Base-by-base conservation (phyloP, 2,888 invertebrate species). In the Catocala fraxini region DNA sequence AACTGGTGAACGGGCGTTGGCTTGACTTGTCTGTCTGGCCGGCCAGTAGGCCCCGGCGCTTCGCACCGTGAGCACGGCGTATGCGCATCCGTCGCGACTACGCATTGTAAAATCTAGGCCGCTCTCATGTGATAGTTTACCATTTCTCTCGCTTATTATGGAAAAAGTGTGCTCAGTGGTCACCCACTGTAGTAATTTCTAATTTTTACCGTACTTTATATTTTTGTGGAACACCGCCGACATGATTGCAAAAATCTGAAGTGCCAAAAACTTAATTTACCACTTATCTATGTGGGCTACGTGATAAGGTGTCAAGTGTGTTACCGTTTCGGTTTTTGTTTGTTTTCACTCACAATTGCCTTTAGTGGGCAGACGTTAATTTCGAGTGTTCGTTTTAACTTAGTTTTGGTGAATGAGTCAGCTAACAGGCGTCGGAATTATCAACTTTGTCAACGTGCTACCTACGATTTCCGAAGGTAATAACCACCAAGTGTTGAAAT, bases 331-430 rank as follows among this genome's bases (percentile, higher is more conserved):
- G 66, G 76, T 79, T 80, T 39, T 81, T 77, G 75, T 81, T 80
- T 81, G 82, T 81, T 81, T 80, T 78, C 54, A 72, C 79, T 78
- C 72, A 75, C 77, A 79, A 76, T 78, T 75, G 80, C 85, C 79
- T 76, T 76, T 76, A 62, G 60, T 65, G 77, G 79, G 81, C 81
- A 81, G 77, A 81, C 81, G 81, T 86, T 90, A 88, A 85, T 88
- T 81, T 82, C 83, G 87, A 88, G 83, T 84, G 74, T 71, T 79
- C 69, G 80, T 82, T 74, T 67, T 82, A 68, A 71, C 57, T 67
- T 87, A 85, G 85, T 89, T 90, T 90, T 89, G 83, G 92, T 93
- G 93, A 93, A 94, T 94, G 94, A 94, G 93, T 94, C 94, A 93
- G 85, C 85, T 93, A 90, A 90, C 93, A 86, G 90, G 92, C 89